Percentiles rank a stretch among this genome's conserved stretches.
These are phyloP conservation scores for Brachyrhaphis roseni DNA, from an alignment of 2,797 vertebrate species.

Conservation along the genomic window DNA sequence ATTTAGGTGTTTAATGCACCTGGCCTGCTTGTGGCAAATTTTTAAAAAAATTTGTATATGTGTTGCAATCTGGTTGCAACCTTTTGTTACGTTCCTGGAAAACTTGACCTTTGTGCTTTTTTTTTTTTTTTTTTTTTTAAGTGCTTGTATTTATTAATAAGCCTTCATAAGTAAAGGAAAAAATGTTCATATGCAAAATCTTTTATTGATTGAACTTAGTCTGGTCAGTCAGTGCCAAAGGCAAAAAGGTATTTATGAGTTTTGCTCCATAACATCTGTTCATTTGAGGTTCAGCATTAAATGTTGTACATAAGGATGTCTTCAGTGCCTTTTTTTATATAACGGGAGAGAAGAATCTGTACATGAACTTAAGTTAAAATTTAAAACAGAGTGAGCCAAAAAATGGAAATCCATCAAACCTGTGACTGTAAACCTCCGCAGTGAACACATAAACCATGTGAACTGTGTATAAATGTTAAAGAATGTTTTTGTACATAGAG, in stretches of 20 bases:
- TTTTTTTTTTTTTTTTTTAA: slow-evolving; percentile 11
- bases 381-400: slow-evolving; percentile 19
- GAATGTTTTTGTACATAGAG: slow-evolving; percentile 63
- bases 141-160: slow-evolving; percentile 73
- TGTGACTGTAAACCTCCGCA: slow-evolving; percentile 49
- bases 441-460: slow-evolving; percentile 41
- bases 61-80: slow-evolving; percentile 51
- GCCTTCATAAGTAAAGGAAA: slow-evolving; percentile 37
- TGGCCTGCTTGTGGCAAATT: background rate
- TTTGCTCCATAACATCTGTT: slow-evolving; percentile 20
- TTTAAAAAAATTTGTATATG: background rate
- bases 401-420: slow-evolving; percentile 9
- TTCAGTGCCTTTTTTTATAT: slow-evolving; percentile 60
- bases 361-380: slow-evolving; percentile 15
- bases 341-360: slow-evolving; percentile 19
- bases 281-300: slow-evolving; percentile 19
- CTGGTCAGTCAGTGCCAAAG: slow-evolving; percentile 59
- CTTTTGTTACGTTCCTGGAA: slow-evolving; percentile 74
- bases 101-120: slow-evolving; percentile 67
- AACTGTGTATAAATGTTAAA: slow-evolving; percentile 44
- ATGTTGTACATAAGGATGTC: slow-evolving; percentile 28
- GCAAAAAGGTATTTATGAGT: slow-evolving; percentile 67
- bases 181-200: slow-evolving; percentile 37
- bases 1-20: background rate
- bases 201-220: slow-evolving; percentile 28